These are phyloP conservation scores for Glaucomys volans DNA, from an alignment of 2,113 vertebrate species.

Conservation along the genomic window DNA sequence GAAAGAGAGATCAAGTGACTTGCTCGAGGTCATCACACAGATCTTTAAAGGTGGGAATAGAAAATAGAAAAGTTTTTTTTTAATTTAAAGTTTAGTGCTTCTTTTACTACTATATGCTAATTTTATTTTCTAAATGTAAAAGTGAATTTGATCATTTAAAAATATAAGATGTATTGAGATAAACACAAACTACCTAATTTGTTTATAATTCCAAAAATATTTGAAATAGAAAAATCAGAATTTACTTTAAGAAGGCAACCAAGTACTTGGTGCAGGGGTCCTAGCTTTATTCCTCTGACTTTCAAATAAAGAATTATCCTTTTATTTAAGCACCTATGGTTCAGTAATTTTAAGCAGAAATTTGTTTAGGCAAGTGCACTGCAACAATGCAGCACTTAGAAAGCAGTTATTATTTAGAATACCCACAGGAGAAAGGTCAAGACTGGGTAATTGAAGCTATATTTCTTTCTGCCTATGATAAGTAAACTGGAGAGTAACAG, in stretches of 20 bases:
- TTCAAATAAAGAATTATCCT: not conserved
- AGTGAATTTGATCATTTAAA: not conserved
- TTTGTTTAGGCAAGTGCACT: not conserved
- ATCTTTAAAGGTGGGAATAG: not conserved
- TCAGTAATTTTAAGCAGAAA: not conserved
- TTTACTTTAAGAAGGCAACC: not conserved
- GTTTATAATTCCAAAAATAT: not conserved
- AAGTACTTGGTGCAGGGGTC: not conserved
- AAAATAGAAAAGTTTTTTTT: not conserved
- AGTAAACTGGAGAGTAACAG: not conserved
- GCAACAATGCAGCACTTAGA: not conserved
- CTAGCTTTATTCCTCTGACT: not conserved
- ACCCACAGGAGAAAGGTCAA: not conserved
- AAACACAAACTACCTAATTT: slow-evolving; percentile 13
- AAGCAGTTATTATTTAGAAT: slow-evolving; percentile 48
- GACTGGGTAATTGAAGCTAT: not conserved
- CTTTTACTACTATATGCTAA: not conserved
- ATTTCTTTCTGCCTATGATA: not conserved
- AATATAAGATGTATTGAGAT: not conserved
- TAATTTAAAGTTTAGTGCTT: not conserved
- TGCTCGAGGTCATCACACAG: slow-evolving; percentile 12
- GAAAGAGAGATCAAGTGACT: slow-evolving; percentile 53
- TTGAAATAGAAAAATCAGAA: not conserved
- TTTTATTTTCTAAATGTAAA: slow-evolving; percentile 15
- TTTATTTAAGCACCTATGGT: not conserved